Evolutionary conservation across 2,888 invertebrate species (phyloP), one percentile per base, ranked within the genome.

Genomic region (Protodeltote pygarga): DNA sequence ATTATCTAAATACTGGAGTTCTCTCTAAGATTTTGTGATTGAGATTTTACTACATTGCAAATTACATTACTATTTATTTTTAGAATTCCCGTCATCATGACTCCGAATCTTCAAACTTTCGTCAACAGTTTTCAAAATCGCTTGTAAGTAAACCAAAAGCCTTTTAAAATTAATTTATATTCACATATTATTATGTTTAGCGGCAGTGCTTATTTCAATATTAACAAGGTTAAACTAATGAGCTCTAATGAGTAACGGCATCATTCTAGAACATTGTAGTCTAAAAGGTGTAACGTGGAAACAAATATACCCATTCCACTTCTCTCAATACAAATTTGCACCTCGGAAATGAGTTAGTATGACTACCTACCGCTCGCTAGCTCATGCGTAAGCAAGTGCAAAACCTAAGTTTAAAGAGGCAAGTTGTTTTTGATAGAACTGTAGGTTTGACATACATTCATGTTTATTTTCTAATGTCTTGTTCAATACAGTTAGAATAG

Each of bases 111-210:
- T 59, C 90, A 93, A 74, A 92, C 93, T 51, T 95, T 95, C 83
- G 81, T 95, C 72, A 94, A 95, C 85, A 93, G 95, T 66, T 95
- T 95, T 87, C 94, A 93, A 82, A 94, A 93, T 85, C 94, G 93
- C 77, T 88, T 95, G 95, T 95, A 85, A 95, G 95, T 95, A 82
- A 59, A 49, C 8, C 14, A 33, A 6, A 31, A 17, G 4, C 5
- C 9, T 15, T 11, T 31, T n/a, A n/a, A n/a, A 28, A 11, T 4
- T 6, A 4, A 5, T 13, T 19, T 33, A 13, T 3, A 35, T 23
- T 9, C 9, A 10, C 11, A 19, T 10, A 13, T 13, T 21, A 1
- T 10, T 0, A 9, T 5, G 2, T 25, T 9, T 21, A 0, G n/a
- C 9, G 0, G 4, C 3, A 11, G 19, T 29, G 6, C 15, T 35